Base-by-base conservation (phyloP, 1,140 invertebrate genomes). In the Euglossa dilemma region DNA sequence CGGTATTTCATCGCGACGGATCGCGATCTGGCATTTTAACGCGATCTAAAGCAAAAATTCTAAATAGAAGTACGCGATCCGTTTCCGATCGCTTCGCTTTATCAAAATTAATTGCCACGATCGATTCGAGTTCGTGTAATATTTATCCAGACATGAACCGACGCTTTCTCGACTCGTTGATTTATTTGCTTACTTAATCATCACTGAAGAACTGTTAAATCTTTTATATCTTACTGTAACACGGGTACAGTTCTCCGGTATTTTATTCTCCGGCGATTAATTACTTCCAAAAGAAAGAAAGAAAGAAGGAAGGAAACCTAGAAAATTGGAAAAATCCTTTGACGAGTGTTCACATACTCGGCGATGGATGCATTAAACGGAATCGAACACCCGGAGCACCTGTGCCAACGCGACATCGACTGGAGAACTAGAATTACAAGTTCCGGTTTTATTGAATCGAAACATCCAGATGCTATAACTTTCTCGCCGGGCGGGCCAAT, bases 1-100 rank as follows among this genome's bases (percentile, higher is more conserved):
- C n/a, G 28, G 86, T 83, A 82, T 78, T 74, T 86, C 80, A 78
- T 28, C 52, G 64, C n/a, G 69, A 66, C 57, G 75, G 81, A 79
- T 86, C 75, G 75, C 77, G 54, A 84, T 64, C 72, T 74, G 71
- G 80, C 70, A 84, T 71, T 70, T 23, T 70, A 69, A 74, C 61
- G 74, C 64, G 75, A 86, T 83, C 61, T 75, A 56, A 75, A 73
- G 66, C 50, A 63, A 59, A 63, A 86, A 79, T 63, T 67, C 57
- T 71, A 79, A 83, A 84, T 71, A 14, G 57, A 20, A 43, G 64
- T 11, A 28, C 18, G 8, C 50, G 4, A 0, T 25, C n/a, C 16
- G 36, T 67, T 57, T 69, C 63, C 6, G 52, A 23, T 12, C 8
- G 45, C 50, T 52, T n/a, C 16, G 25, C 4, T 0, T 23, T 14